Percentiles rank a stretch among this genome's conserved stretches.
Conservation (phyloP, 2,888 invertebrate genomes). For the Tridacna gigas region DNA sequence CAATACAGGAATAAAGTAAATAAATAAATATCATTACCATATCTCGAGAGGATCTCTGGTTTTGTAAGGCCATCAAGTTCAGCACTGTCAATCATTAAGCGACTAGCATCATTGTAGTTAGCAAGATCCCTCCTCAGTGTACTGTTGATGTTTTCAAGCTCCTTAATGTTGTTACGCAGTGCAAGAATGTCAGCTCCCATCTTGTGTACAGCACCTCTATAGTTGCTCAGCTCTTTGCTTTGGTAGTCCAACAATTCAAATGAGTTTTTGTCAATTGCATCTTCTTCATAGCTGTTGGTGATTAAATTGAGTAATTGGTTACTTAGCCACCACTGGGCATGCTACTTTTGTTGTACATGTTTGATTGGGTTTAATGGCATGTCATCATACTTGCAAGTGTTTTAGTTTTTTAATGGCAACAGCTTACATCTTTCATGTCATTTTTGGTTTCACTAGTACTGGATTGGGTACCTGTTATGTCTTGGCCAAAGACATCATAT, state of each 20-base stretch:
- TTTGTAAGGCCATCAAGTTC: conserved; percentile 81
- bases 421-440: no score
- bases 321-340: no score
- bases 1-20: no score
- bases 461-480: no score
- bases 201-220: conserved; percentile 80
- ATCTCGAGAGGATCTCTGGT: conserved; percentile 81
- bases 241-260: conserved; percentile 80
- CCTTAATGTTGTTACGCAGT: conserved; percentile 73
- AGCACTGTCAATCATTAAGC: conserved; percentile 79
- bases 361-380: no score
- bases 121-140: conserved; percentile 75
- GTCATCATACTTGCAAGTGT: no score
- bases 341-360: no score
- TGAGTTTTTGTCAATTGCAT: conserved; percentile 70
- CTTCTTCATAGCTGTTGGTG: conserved; percentile 37
- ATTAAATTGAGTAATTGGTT: no score
- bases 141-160: conserved; percentile 79
- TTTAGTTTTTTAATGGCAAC: no score
- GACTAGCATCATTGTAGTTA: conserved; percentile 79
- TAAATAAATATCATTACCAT: conserved; percentile 69
- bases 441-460: no score
- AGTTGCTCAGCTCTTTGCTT: conserved; percentile 80
- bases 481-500: no score
- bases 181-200: conserved; percentile 83